A percentile compares a stretch with the other conserved stretches of the same genome.
Conservation (phyloP, 2,888 invertebrate genomes). For the Oscheius sp. region DNA sequence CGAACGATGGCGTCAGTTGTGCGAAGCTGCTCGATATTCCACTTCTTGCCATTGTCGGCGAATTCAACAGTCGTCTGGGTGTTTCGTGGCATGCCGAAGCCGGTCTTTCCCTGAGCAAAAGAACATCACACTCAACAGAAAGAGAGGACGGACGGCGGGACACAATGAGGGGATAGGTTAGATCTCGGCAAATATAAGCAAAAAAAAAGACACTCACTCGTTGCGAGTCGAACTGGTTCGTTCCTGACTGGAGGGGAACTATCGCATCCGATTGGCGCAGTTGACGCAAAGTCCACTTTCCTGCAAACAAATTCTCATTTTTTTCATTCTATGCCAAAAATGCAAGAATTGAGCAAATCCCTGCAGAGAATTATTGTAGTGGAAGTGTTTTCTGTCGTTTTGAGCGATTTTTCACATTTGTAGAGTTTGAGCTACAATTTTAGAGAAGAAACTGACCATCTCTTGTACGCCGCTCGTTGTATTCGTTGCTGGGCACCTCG, state of each 20-base stretch:
- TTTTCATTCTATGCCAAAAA: not conserved
- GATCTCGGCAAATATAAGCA: not conserved
- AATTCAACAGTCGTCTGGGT: conserved; percentile 65
- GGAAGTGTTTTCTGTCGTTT: too few species aligned
- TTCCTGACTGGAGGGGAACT: conserved; percentile 67
- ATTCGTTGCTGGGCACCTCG: conserved; percentile 47
- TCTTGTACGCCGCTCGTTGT: conserved; percentile 47
- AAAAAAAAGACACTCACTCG: conserved; percentile 44
- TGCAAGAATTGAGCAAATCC: not conserved
- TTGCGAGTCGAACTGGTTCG: conserved; percentile 67
- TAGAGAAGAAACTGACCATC: conserved; percentile 38
- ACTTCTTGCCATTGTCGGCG: conserved; percentile 55
- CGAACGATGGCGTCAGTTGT: conserved; percentile 64
- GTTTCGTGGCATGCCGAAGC: conserved; percentile 68
- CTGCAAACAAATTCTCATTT: conserved; percentile 27
- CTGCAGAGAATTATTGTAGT: too few species aligned
- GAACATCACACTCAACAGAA: not conserved
- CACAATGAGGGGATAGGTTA: conserved; percentile 7
- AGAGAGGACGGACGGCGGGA: not conserved
- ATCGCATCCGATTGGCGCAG: conserved; percentile 66
- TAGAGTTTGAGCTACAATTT: not conserved
- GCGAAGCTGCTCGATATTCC: conserved; percentile 48
- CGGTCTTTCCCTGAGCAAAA: conserved; percentile 63
- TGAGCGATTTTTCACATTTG: not conserved
- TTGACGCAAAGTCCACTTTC: conserved; percentile 56